A percentile compares a stretch with the other conserved stretches of the same genome.
phyloP scores from a whole-genome alignment of 2,797 vertebrate species.

The Paedocypris micromegethes region DNA sequence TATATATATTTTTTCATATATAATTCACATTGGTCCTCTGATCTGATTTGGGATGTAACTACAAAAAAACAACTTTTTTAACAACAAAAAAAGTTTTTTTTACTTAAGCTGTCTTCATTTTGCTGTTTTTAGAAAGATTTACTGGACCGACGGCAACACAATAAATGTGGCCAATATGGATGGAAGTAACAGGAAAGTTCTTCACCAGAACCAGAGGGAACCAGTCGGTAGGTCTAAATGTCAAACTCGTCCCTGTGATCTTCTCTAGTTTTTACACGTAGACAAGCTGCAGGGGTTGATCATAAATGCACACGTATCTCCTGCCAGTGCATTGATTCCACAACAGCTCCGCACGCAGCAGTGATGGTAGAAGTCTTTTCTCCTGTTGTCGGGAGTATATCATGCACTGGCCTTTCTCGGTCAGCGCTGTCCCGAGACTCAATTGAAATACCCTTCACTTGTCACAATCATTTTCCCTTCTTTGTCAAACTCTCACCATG shows the following conservation, averaged over 20 bases:
- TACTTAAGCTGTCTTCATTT: constrained; percentile 6
- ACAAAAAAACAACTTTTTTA: too few species aligned
- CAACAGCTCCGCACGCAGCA: too few species aligned
- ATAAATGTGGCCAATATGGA: constrained; percentile 99
- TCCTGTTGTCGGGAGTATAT: constrained; percentile 25
- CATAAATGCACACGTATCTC: too few species aligned
- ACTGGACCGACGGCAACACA: constrained; percentile 96
- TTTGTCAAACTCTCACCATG: constrained; percentile 45
- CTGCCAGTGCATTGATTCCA: too few species aligned
- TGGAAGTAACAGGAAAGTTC: constrained; percentile 95
- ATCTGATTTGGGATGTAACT: too few species aligned
- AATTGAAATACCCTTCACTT: constrained; percentile 54
- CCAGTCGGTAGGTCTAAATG: constrained; percentile 81
- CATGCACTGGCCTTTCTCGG: constrained; percentile 32
- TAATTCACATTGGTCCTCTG: too few species aligned
- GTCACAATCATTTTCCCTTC: constrained; percentile 50
- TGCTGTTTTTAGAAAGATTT: constrained; percentile 78
- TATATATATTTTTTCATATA: too few species aligned
- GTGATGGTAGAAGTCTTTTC: constrained; percentile 5
- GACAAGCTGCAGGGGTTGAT: too few species aligned
- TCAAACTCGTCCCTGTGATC: too few species aligned
- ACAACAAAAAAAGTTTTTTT: too few species aligned
- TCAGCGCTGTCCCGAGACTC: constrained; percentile 51
- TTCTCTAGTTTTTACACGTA: too few species aligned
- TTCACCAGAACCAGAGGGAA: constrained; percentile 94